Evolutionary conservation across 2,888 invertebrate species (phyloP), one percentile per base, ranked within the genome.

Genomic region (Mimachlamys varia): DNA sequence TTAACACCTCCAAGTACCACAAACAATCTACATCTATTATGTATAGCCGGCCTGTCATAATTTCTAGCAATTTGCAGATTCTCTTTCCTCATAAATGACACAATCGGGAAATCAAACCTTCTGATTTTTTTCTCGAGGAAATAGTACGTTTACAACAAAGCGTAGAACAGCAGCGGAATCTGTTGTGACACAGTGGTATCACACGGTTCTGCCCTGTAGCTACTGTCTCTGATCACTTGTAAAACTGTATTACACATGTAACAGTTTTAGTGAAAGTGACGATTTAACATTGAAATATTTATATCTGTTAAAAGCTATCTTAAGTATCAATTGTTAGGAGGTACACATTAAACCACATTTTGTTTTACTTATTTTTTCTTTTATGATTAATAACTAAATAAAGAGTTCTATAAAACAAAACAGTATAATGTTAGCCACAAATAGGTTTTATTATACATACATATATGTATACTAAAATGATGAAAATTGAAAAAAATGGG

Each of bases 21-120:
- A 76, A 76, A 76, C 76, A 76, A n/a, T 27, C 27, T 22, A 33
- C 76, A 76, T 76, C 27, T 76, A 76, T 76, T 76, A 76, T 76
- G 76, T 76, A 76, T 76, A 27, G 33, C 27, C 62, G 17, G 12
- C 12, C 76, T 76, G 76, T 76, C 76, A 76, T 76, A 76, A 76
- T 76, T 76, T 33, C 76, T 76, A 76, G 76, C 27, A 76, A 76
- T 27, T 76, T 10, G 76, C 76, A 33, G 76, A 76, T 33, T 76
- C 76, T 7, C 33, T 76, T 76, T 10, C 76, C 76, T 27, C 76
- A 33, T 76, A 15, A 76, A 76, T 76, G 76, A 76, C 76, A 76
- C 76, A 76, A 76, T 76, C 76, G 76, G 76, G 76, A 76, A 76
- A 76, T 76, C 76, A 76, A 76, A 76, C 76, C 76, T 22, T 10